Evolutionary conservation across 2,888 invertebrate species (phyloP).

Genomic region (Watsonalla binaria): DNA sequence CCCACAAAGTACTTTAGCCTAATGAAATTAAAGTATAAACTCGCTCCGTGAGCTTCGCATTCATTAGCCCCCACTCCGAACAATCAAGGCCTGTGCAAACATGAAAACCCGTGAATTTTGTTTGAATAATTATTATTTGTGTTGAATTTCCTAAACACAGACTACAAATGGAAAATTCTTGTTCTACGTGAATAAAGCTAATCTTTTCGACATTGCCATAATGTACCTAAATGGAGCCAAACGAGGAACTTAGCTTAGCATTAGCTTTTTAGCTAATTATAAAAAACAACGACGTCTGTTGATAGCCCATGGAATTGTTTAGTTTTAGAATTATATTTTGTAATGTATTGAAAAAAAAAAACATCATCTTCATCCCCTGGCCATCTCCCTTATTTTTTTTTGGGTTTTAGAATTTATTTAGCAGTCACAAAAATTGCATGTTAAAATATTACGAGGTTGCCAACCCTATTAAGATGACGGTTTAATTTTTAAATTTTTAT

Average conservation of each 20-base stretch:
- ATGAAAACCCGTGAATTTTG: slow-evolving; percentile 41
- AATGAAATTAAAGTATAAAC: slow-evolving; percentile 29
- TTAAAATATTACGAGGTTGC: neutral
- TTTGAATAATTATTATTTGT: slow-evolving; percentile 60
- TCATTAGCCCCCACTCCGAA: slow-evolving; percentile 37
- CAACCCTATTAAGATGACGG: neutral
- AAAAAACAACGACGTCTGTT: neutral
- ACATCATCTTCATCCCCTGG: too few species aligned
- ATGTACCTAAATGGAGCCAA: slow-evolving; percentile 1
- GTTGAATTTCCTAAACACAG: slow-evolving; percentile 53
- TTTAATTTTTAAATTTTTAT: neutral
- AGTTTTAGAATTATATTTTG: too few species aligned
- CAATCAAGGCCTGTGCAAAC: slow-evolving; percentile 63
- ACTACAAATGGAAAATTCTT: slow-evolving; percentile 42
- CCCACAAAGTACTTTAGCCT: slow-evolving; percentile 20
- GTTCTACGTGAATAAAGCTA: slow-evolving; percentile 32
- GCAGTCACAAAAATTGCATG: neutral
- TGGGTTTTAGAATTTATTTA: too few species aligned
- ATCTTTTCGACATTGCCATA: slow-evolving; percentile 24
- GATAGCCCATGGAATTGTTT: neutral
- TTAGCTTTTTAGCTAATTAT: too few species aligned
- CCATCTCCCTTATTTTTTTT: too few species aligned
- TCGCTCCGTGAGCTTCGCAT: slow-evolving; percentile 18
- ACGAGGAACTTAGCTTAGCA: too few species aligned
- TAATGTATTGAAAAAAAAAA: too few species aligned